These are phyloP conservation scores for Tetranychus cinnabarinus DNA, from an alignment of 1,140 invertebrate genomes.

Conservation along the genomic window DNA sequence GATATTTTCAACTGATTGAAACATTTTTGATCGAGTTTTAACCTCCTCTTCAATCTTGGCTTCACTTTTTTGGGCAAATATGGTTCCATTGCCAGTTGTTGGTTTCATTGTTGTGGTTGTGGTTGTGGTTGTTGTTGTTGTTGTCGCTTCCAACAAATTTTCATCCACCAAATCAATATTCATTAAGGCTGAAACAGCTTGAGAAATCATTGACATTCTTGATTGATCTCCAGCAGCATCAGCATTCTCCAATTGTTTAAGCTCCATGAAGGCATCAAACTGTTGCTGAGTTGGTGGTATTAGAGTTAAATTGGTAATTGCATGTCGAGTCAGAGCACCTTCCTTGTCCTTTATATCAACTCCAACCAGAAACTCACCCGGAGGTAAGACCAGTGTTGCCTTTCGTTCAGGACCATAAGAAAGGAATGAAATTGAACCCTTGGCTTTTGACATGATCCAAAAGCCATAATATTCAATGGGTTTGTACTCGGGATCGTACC, in stretches of 20 bases:
- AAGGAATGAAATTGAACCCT: constrained; percentile 12
- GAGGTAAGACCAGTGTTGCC: constrained; percentile 13
- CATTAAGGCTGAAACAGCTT: constrained; percentile 16
- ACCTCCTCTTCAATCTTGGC: constrained; percentile 13
- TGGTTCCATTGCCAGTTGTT: neutral
- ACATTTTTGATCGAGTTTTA: constrained; percentile 13
- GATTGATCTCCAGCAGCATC: constrained; percentile 16
- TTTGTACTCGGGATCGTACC: constrained; percentile 17
- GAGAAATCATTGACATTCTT: constrained; percentile 16
- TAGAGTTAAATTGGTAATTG: constrained; percentile 13
- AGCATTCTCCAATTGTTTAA: constrained; percentile 14
- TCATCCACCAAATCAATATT: constrained; percentile 10
- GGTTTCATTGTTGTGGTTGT: constrained; percentile 2
- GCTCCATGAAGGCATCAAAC: constrained; percentile 14
- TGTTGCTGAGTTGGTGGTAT: constrained; percentile 14
- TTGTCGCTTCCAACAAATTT: neutral
- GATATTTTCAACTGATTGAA: constrained; percentile 14
- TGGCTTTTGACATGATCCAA: constrained; percentile 13
- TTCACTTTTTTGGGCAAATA: neutral
- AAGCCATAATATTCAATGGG: constrained; percentile 16
- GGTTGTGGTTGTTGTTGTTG: constrained; percentile 4
- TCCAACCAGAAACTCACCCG: constrained; percentile 15
- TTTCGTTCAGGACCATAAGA: constrained; percentile 14
- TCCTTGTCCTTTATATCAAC: constrained; percentile 17
- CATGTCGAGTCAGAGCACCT: constrained; percentile 13